Percentiles rank a stretch among this genome's conserved stretches.
Conservation (phyloP, 2,113 vertebrate genomes). For the Hemiscyllium ocellatum region DNA sequence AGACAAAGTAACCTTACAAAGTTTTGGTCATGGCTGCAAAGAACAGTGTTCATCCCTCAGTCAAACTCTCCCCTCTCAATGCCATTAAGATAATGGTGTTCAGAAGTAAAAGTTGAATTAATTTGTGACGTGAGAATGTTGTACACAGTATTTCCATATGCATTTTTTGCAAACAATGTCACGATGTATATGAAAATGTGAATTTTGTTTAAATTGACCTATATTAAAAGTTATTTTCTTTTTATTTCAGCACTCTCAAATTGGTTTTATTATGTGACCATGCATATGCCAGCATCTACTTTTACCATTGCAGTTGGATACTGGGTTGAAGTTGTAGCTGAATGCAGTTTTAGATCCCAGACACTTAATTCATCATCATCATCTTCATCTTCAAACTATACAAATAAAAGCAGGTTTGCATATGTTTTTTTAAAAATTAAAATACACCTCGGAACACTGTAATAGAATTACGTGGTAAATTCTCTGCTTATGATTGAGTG, state of each 20-base stretch:
- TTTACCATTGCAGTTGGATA: conserved; percentile 85
- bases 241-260: conserved; percentile 56
- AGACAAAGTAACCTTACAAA: not conserved
- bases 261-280: conserved; percentile 90
- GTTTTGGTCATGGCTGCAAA: not conserved
- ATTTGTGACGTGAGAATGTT: not conserved
- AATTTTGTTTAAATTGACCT: not conserved
- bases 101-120: not conserved
- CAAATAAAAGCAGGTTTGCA: conserved; percentile 65
- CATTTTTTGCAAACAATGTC: not conserved
- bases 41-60: not conserved
- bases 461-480: not conserved
- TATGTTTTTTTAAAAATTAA: conserved; percentile 16
- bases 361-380: conserved; percentile 34
- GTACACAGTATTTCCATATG: not conserved
- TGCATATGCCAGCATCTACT: conserved; percentile 95
- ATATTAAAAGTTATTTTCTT: not conserved
- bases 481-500: not conserved
- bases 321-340: conserved; percentile 69
- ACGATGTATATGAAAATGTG: not conserved
- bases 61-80: not conserved
- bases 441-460: not conserved
- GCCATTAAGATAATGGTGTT: not conserved
- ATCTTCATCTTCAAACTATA: conserved; percentile 23
- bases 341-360: conserved; percentile 42